Evolutionary conservation across 2,888 invertebrate genomes (phyloP).

Genomic region (Bruchidius siliquastri): DNA sequence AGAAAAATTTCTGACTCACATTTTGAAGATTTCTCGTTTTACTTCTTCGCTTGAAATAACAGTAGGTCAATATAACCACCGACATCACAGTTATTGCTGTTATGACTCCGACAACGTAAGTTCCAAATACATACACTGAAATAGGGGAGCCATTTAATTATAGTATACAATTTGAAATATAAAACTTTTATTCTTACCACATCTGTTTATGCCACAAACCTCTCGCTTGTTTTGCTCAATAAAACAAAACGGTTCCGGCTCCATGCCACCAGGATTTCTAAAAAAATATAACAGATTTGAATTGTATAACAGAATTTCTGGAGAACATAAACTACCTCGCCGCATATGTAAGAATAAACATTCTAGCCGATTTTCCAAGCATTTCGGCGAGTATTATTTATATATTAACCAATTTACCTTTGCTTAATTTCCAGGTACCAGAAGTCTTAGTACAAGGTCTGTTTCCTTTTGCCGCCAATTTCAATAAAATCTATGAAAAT

Average conservation of each 20-base stretch:
- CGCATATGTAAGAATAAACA: too few species aligned
- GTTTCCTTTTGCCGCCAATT: too few species aligned
- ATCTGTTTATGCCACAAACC: constrained; percentile 82
- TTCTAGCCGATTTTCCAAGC: too few species aligned
- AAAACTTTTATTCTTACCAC: constrained; percentile 59
- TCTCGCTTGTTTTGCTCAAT: constrained; percentile 72
- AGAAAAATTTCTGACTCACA: constrained; percentile 38
- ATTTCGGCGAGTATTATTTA: too few species aligned
- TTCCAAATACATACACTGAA: constrained; percentile 73
- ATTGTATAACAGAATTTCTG: too few species aligned
- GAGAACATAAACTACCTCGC: too few species aligned
- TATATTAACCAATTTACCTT: too few species aligned
- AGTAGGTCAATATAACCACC: constrained; percentile 54
- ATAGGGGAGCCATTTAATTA: constrained; percentile 16
- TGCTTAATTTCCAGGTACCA: too few species aligned
- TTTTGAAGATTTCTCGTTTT: constrained; percentile 57
- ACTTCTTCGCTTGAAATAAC: constrained; percentile 57
- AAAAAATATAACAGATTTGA: constrained; percentile 39
- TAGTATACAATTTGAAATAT: too few species aligned
- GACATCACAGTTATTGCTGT: constrained; percentile 52
- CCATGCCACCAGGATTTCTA: constrained; percentile 82
- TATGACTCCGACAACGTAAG: constrained; percentile 63
- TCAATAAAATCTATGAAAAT: background rate
- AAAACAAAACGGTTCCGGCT: constrained; percentile 87
- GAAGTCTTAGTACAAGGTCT: too few species aligned